phyloP scores from a whole-genome alignment of 2,113 vertebrate species.

The Sceloporus undulatus region DNA sequence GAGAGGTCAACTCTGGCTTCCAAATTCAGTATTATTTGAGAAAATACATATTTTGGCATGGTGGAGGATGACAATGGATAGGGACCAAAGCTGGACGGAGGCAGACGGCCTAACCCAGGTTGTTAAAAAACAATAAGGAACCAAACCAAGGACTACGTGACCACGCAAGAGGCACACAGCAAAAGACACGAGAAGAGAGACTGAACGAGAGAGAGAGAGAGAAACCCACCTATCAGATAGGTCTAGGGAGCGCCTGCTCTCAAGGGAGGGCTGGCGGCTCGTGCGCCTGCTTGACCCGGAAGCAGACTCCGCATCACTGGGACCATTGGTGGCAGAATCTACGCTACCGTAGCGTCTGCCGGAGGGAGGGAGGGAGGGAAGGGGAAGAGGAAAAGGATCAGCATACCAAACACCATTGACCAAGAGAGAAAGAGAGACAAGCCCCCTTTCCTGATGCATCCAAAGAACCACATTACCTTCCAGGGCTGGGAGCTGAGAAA shows the following conservation, averaged over 20 bases:
- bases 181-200: constrained; percentile 56
- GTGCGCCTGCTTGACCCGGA: constrained; percentile 90
- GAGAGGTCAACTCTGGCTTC: neutral
- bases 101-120: constrained; percentile 70
- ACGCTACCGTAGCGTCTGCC: constrained; percentile 93
- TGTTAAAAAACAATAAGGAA: constrained; percentile 45
- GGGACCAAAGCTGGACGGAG: constrained; percentile 58
- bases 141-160: constrained; percentile 56
- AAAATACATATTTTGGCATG: neutral
- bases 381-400: constrained; percentile 83
- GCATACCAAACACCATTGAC: constrained; percentile 54
- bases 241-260: constrained; percentile 89
- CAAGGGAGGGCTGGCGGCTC: constrained; percentile 92
- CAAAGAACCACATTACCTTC: neutral
- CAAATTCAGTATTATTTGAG: neutral
- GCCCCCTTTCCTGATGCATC: neutral
- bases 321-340: constrained; percentile 92
- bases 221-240: constrained; percentile 92
- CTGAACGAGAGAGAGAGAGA: constrained; percentile 42
- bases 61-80: neutral
- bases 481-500: neutral
- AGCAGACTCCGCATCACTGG: constrained; percentile 91
- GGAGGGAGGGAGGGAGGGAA: constrained; percentile 18
- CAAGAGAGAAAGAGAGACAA: constrained; percentile 53
- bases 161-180: constrained; percentile 46